A percentile compares a stretch with the other conserved stretches of the same genome.
Conservation (phyloP, 2,797 vertebrate genomes). For the Semotilus atromaculatus region DNA sequence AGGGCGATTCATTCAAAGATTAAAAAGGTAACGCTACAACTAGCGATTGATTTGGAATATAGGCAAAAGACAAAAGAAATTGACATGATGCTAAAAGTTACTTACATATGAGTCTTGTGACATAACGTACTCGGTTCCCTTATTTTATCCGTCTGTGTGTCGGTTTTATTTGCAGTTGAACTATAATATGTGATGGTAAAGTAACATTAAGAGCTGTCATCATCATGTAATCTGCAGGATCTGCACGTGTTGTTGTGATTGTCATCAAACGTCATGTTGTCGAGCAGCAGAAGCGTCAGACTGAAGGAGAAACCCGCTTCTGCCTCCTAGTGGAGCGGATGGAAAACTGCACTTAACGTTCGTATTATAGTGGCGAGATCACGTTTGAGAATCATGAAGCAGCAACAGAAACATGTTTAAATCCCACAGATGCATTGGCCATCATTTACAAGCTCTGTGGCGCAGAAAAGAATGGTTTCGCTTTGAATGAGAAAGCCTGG, state of each 20-base stretch:
- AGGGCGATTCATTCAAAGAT: too few species aligned
- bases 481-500: too few species aligned
- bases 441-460: too few species aligned
- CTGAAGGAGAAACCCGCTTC: neutral
- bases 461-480: too few species aligned
- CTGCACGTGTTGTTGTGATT: neutral
- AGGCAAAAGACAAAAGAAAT: rapidly evolving
- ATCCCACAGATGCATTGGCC: too few species aligned
- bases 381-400: neutral
- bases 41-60: too few species aligned
- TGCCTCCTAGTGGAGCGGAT: conserved; percentile 25
- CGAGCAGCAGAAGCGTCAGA: neutral
- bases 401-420: too few species aligned
- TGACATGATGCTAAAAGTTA: neutral
- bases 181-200: neutral
- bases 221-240: too few species aligned
- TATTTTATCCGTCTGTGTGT: neutral
- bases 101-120: neutral
- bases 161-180: neutral
- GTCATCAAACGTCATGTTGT: neutral
- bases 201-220: neutral
- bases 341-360: neutral
- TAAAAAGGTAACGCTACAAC: too few species aligned
- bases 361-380: neutral
- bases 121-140: neutral